Conservation (phyloP, 2,797 vertebrate genomes). For the Rhinophrynus dorsalis region DNA sequence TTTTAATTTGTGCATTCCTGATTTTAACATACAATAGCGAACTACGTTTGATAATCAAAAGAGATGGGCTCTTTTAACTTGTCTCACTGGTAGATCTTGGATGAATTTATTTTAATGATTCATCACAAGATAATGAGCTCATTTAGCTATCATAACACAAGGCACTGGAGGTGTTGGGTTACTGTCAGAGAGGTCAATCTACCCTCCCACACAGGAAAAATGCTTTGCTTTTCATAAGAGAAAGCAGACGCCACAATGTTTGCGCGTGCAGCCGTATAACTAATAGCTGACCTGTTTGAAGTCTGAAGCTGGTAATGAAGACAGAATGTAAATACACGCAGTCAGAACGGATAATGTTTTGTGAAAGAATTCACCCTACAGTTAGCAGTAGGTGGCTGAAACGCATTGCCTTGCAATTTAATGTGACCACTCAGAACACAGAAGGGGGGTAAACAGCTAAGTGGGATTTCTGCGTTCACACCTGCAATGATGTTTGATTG, state of each 20-base stretch:
- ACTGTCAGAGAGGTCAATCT: neutral
- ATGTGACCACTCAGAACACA: neutral
- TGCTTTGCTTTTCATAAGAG: neutral
- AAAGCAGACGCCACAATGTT: neutral
- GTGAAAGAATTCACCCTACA: neutral
- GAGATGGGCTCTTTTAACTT: neutral
- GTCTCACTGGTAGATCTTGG: neutral
- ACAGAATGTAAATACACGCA: neutral
- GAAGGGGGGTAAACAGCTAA: slow-evolving; percentile 11
- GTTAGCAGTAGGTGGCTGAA: neutral
- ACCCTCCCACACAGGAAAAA: neutral
- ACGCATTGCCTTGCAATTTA: slow-evolving; percentile 1
- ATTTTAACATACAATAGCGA: too few species aligned
- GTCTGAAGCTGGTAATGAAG: neutral
- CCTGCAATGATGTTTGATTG: slow-evolving; percentile 33
- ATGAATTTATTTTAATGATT: slow-evolving; percentile 4
- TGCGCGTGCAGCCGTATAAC: slow-evolving; percentile 6
- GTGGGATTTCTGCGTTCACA: slow-evolving; percentile 12
- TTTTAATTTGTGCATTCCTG: neutral
- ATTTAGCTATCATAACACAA: neutral
- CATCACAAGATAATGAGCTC: slow-evolving; percentile 3
- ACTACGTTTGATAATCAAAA: neutral
- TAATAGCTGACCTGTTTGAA: neutral
- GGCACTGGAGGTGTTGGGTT: slow-evolving; percentile 15
- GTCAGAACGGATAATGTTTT: neutral